Base-by-base conservation (phyloP, 2,113 vertebrate species). In the Tragelaphus buxtoni region DNA sequence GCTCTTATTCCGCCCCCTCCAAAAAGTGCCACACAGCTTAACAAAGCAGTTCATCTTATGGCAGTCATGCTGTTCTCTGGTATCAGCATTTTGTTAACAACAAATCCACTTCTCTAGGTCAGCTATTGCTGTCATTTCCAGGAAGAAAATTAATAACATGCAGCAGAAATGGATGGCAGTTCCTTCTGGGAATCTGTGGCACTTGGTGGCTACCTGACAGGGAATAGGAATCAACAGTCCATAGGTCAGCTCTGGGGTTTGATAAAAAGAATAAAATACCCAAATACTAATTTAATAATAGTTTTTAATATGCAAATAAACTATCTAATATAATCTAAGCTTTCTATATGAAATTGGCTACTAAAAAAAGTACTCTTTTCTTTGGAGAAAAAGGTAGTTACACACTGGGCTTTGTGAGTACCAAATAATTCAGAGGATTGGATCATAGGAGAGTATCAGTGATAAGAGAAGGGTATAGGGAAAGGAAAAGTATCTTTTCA, bases 51-150 rank as follows among this genome's bases (percentile, higher is more conserved):
- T 93, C 63, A 96, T 85, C 51, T 89, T 86, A 95, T 77, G 53
- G 56, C 39, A 96, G 63, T 49, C 42, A 63, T 42, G 12, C 61
- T 96, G 9, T 94, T 93, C 51, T 81, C 51, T 72, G 35, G 26
- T 77, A 18, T 20, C 86, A 93, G 76, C 11, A 42, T 90, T 92
- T 58, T 74, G 69, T 97, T 85, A 96, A 92, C 20, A 92, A 96
- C 10, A 22, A 24, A 72, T 26, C 12, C 28, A 77, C 24, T 88
- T 95, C 60, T 91, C 30, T 76, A 90, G 28, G 47, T 51, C 63
- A 93, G 42, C 61, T 60, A 90, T 2, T 90, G 13, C 30, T 91
- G 24, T 77, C 35, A 72, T 22, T 87, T 47, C 51, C 51, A 95
- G 39, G 28, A 92, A 86, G 32, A 91, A 91, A 86, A 88, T 53